These are phyloP conservation scores for Pangasianodon hypophthalmus DNA, from an alignment of 2,113 vertebrate species.

Conservation along the genomic window DNA sequence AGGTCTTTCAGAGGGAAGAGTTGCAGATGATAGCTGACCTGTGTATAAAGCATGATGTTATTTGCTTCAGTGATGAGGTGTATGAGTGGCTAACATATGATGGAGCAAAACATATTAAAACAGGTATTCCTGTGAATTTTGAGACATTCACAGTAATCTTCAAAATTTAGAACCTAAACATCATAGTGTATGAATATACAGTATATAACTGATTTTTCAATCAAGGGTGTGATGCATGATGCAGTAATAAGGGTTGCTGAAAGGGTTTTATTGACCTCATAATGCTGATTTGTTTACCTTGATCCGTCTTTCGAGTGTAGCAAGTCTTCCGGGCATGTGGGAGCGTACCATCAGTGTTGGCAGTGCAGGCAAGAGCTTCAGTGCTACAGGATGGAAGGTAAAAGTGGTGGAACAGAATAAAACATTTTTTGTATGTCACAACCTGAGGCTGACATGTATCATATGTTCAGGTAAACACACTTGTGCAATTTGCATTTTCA, in stretches of 20 bases:
- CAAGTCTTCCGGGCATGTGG: constrained; percentile 93
- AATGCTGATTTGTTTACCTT: background rate
- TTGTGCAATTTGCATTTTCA: background rate
- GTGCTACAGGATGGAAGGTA: constrained; percentile 95
- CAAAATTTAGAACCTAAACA: background rate
- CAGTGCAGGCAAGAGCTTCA: constrained; percentile 92
- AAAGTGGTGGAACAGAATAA: constrained; percentile 18
- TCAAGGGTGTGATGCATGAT: background rate
- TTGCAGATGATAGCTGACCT: constrained; percentile 85
- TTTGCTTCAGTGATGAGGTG: constrained; percentile 92
- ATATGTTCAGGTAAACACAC: background rate
- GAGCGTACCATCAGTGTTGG: constrained; percentile 85
- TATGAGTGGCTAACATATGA: constrained; percentile 95
- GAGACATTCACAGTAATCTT: background rate
- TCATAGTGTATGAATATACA: background rate
- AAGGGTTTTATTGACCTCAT: background rate
- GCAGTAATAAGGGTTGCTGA: background rate
- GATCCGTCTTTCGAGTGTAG: constrained; percentile 65
- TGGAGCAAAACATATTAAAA: constrained; percentile 81
- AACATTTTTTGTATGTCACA: background rate
- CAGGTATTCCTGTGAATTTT: constrained; percentile 72
- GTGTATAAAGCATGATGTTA: constrained; percentile 83
- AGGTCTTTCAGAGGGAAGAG: constrained; percentile 86
- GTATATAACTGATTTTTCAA: background rate
- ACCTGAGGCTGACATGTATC: background rate